A percentile compares a stretch with the other conserved stretches of the same genome.
Conservation (phyloP, 2,888 invertebrate genomes). For the Globia sparganii region DNA sequence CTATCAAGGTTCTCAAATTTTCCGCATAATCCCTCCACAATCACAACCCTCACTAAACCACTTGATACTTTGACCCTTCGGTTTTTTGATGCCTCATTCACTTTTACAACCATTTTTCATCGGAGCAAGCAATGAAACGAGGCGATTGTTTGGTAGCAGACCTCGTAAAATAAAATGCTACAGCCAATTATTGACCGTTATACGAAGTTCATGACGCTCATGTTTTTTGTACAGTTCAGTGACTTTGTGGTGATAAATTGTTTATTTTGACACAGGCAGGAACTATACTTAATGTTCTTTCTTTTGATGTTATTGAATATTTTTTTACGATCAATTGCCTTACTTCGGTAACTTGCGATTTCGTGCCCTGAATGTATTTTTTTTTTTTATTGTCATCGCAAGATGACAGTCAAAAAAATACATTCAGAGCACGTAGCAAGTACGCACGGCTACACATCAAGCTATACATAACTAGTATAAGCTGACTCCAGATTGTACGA, state of each 20-base stretch:
- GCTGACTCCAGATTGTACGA: too few relatives aligned
- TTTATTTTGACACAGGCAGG: constrained; percentile 8
- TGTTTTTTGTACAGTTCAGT: constrained; percentile 47
- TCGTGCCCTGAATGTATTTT: background rate
- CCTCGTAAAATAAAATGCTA: constrained; percentile 60
- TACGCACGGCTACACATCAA: too few relatives aligned
- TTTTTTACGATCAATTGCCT: background rate
- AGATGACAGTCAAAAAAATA: too few relatives aligned
- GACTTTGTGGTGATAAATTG: constrained; percentile 27
- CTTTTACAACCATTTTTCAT: constrained; percentile 68
- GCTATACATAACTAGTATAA: too few relatives aligned
- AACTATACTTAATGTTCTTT: background rate
- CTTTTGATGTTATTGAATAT: background rate
- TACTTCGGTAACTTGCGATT: background rate
- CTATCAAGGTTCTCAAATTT: constrained; percentile 64
- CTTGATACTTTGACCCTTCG: constrained; percentile 67
- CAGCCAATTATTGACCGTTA: constrained; percentile 51
- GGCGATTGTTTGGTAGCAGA: constrained; percentile 37
- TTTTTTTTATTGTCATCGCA: too few relatives aligned
- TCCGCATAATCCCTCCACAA: constrained; percentile 70
- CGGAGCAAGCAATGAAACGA: constrained; percentile 44
- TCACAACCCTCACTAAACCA: constrained; percentile 67
- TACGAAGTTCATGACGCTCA: constrained; percentile 43
- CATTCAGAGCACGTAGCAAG: too few relatives aligned
- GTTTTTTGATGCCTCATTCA: constrained; percentile 66